Base-by-base conservation (phyloP, 2,888 invertebrate species). In the Drosophila aldrichi region DNA sequence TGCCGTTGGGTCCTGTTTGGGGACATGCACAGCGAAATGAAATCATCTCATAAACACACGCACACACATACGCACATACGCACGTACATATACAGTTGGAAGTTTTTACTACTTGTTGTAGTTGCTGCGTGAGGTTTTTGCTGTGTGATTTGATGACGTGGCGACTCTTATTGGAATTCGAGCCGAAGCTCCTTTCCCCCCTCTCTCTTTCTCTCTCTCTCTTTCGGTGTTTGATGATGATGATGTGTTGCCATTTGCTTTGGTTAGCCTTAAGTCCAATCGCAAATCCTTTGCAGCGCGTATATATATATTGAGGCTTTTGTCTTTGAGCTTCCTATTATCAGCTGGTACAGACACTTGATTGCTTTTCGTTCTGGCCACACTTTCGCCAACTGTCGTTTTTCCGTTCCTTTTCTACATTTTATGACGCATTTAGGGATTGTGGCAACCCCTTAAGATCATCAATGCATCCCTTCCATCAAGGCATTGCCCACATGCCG, bases 131-230 rank as follows among this genome's bases (percentile, higher is more conserved):
- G 74, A 81, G 84, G 77, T 82, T 77, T 83, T 88, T 79, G 81
- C 77, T 61, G 51, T 77, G 77, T 79, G 80, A 80, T 83, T 85
- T 89, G 85, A 86, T 89, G 88, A 87, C 85, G 82, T 71, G 73
- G 87, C 77, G 65, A 72, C 63, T 67, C 52, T 65, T 78, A 79
- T 77, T 77, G 74, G 59, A 59, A 57, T 79, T 43, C 55, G 54
- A 63, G 44, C 61, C 57, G 46, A 69, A 52, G 48, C 38, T 40
- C 29, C 51, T 20, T 16, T 41, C 61, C 38, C n/a, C 34, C 10
- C 36, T 12, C 40, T 7, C 44, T 40, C 55, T 48, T 25, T 41
- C 61, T 16, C 20, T 40, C 48, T 25, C 25, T 40, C 40, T 41
- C 54, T 54, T 38, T 46, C 34, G 44, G 7, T 36, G 46, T 36